phyloP scores from a whole-genome alignment of 2,888 invertebrate species.

The Drosophila siamana region DNA sequence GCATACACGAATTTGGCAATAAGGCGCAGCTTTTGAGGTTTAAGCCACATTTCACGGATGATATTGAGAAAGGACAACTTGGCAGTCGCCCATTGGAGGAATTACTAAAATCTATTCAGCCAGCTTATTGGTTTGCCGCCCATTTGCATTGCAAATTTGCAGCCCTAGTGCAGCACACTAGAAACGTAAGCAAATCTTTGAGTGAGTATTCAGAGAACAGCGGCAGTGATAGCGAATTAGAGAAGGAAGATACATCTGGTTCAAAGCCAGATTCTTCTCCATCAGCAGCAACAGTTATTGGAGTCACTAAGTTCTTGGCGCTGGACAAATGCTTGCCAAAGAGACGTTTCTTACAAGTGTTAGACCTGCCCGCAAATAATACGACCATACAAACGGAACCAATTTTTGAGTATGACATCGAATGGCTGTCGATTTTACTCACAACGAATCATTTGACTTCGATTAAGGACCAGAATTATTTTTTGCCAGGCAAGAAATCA shows the following conservation, averaged over 20 bases:
- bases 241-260: not conserved
- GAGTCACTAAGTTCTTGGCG: conserved; percentile 93
- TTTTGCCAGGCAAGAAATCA: conserved; percentile 92
- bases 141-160: conserved; percentile 98
- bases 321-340: conserved; percentile 98
- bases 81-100: conserved; percentile 95
- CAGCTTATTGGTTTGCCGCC: conserved; percentile 97
- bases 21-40: conserved; percentile 89
- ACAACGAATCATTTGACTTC: conserved; percentile 95
- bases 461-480: conserved; percentile 89
- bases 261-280: not conserved
- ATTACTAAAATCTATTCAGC: conserved; percentile 92
- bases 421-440: conserved; percentile 96
- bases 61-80: conserved; percentile 92
- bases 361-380: conserved; percentile 85
- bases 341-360: conserved; percentile 94
- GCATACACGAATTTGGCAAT: conserved; percentile 94
- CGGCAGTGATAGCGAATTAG: conserved; percentile 44
- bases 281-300: conserved; percentile 26
- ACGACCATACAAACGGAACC: conserved; percentile 37
- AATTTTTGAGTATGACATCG: conserved; percentile 90
- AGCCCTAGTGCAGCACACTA: conserved; percentile 92
- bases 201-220: conserved; percentile 9
- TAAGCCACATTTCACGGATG: conserved; percentile 94
- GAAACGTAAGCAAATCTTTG: not conserved